These are phyloP conservation scores for Uromys caudimaculatus DNA, from an alignment of 2,797 vertebrate species.

Conservation along the genomic window DNA sequence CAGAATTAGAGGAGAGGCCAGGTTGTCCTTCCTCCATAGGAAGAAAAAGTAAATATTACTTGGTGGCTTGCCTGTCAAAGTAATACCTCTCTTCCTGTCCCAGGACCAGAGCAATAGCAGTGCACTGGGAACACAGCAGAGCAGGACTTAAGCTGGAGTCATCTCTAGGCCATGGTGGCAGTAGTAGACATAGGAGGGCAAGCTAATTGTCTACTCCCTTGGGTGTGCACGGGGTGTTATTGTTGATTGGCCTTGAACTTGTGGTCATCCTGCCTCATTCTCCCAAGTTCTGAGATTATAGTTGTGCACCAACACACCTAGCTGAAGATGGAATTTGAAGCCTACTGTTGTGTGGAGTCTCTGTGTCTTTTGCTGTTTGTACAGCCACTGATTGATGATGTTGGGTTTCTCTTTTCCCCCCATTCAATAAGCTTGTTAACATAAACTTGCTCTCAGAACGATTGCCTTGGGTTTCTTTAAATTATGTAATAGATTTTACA, in stretches of 20 bases:
- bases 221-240: background rate
- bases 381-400: background rate
- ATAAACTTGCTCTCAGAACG: constrained; percentile 19
- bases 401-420: background rate
- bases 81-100: too few species aligned
- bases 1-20: background rate
- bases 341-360: background rate
- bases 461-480: constrained; percentile 62
- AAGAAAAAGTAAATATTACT: background rate
- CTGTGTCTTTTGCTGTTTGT: background rate
- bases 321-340: background rate
- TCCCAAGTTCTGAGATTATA: background rate
- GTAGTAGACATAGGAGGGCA: fast-evolving
- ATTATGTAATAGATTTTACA: constrained; percentile 41
- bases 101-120: background rate
- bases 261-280: background rate
- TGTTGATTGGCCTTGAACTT: background rate
- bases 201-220: fast-evolving
- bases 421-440: constrained; percentile 37
- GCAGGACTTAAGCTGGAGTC: background rate
- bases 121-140: background rate
- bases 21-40: background rate
- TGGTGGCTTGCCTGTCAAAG: background rate
- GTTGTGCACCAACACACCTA: too few species aligned
- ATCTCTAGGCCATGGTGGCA: background rate